A percentile compares a stretch with the other conserved stretches of the same genome.
Conservation (phyloP, 2,113 vertebrate genomes). For the Sander lucioperca region DNA sequence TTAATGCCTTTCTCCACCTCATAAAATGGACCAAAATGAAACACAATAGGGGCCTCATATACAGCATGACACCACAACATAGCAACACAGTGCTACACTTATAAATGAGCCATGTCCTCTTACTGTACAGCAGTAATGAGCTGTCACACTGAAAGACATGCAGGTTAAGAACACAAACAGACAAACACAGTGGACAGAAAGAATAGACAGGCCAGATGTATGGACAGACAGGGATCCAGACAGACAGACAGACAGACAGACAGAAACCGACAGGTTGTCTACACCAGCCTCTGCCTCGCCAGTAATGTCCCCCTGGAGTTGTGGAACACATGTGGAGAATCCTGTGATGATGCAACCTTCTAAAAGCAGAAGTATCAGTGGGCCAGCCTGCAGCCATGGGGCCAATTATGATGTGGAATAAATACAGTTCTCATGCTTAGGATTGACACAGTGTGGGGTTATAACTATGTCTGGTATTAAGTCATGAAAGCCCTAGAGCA, state of each 20-base stretch:
- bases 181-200: slow-evolving; percentile 48
- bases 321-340: slow-evolving; percentile 80
- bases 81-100: slow-evolving; percentile 56
- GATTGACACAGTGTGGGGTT: slow-evolving; percentile 69
- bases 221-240: slow-evolving; percentile 44
- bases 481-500: slow-evolving; percentile 63
- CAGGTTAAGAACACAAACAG: slow-evolving; percentile 42
- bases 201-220: slow-evolving; percentile 53
- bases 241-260: slow-evolving; percentile 52
- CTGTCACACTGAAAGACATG: slow-evolving; percentile 55
- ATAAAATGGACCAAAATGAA: slow-evolving; percentile 53
- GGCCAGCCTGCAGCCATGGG: slow-evolving; percentile 64
- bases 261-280: slow-evolving; percentile 70
- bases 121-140: slow-evolving; percentile 61
- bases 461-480: slow-evolving; percentile 67
- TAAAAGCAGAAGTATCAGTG: slow-evolving; percentile 80
- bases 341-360: slow-evolving; percentile 81
- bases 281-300: slow-evolving; percentile 59
- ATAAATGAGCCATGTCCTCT: slow-evolving; percentile 64
- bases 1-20: slow-evolving; percentile 40
- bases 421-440: slow-evolving; percentile 73
- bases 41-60: slow-evolving; percentile 47
- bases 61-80: slow-evolving; percentile 48
- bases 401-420: slow-evolving; percentile 78
- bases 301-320: slow-evolving; percentile 69